Evolutionary conservation across 2,888 invertebrate genomes (phyloP).

Genomic region (Cordilura impudica): DNA sequence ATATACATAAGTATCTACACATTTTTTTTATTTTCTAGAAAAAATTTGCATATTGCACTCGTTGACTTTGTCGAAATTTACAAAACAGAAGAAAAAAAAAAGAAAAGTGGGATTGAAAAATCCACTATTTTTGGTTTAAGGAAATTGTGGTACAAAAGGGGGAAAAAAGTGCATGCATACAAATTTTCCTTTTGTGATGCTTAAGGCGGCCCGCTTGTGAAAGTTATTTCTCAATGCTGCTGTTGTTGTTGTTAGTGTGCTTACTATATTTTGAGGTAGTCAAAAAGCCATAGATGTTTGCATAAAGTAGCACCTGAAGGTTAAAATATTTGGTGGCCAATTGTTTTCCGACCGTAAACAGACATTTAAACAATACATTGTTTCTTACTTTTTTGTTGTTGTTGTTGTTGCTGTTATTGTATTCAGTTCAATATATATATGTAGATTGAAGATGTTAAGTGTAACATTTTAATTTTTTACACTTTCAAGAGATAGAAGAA

Average conservation of each 20-base stretch:
- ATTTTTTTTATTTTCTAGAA: conserved; percentile 3
- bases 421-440: neutral
- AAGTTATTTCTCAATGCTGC: conserved; percentile 33
- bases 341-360: conserved; percentile 56
- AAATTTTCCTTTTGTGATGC: conserved; percentile 27
- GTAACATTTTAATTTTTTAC: conserved; percentile 57
- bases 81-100: no score
- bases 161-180: neutral
- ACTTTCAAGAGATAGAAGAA: neutral
- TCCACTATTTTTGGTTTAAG: conserved; percentile 34
- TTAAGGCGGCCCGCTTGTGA: conserved; percentile 57
- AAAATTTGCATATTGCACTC: conserved; percentile 54
- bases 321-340: conserved; percentile 61
- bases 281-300: conserved; percentile 50
- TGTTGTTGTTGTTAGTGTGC: neutral
- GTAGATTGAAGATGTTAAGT: conserved; percentile 50
- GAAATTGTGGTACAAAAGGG: conserved; percentile 18
- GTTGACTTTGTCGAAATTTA: conserved; percentile 48
- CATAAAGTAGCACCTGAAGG: conserved; percentile 62
- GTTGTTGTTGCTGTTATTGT: neutral
- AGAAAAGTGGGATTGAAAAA: conserved; percentile 5
- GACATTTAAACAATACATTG: conserved; percentile 56
- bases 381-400: neutral
- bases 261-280: conserved; percentile 32
- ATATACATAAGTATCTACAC: neutral